Percentiles rank a stretch among this genome's conserved stretches.
Conservation (phyloP, 2,797 vertebrate genomes). For the Acropternis orthonyx region DNA sequence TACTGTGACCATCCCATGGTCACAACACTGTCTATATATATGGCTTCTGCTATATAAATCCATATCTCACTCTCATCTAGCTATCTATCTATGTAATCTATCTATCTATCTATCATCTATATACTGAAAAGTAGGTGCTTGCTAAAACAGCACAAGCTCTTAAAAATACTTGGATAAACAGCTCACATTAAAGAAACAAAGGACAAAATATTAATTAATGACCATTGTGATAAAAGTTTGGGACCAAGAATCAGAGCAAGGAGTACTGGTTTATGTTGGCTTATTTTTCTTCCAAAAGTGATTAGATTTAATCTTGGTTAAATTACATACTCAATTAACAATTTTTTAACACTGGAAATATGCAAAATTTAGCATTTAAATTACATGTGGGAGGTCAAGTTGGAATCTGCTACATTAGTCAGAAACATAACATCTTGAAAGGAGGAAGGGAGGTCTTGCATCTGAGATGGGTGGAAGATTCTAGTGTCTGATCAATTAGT, state of each 20-base stretch:
- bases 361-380: slow-evolving; percentile 22
- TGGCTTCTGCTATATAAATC: background rate
- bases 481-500: background rate
- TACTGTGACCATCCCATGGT: background rate
- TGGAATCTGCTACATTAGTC: background rate
- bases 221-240: background rate
- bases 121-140: background rate
- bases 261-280: background rate
- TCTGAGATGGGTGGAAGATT: background rate
- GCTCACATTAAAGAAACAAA: background rate
- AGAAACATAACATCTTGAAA: slow-evolving; percentile 11
- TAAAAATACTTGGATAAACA: background rate
- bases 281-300: background rate
- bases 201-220: background rate
- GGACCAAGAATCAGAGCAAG: background rate
- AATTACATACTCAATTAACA: background rate
- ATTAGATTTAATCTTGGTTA: background rate
- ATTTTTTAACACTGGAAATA: background rate
- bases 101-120: background rate
- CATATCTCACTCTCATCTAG: background rate
- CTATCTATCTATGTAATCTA: background rate
- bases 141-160: background rate
- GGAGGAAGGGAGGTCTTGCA: background rate
- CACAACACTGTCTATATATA: background rate
- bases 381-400: background rate